Evolutionary conservation across 2,888 invertebrate genomes (phyloP), one percentile per base, ranked within the genome.

Genomic region (Lutraria lutraria): DNA sequence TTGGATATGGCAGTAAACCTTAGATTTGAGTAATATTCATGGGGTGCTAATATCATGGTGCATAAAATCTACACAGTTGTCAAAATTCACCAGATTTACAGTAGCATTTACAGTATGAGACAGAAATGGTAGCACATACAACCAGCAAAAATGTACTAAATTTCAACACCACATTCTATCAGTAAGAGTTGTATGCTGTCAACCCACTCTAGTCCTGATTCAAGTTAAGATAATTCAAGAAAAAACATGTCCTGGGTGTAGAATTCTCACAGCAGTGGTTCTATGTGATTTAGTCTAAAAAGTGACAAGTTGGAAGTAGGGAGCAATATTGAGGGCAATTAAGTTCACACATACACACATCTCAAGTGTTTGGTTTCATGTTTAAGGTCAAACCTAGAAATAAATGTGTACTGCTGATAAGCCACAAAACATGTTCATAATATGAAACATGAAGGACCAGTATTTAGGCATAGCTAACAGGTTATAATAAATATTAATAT

Each of bases 161-260:
- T 31, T 31, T 31, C 21, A 21, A 76, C 21, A 54, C 6, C 0
- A 3, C 52, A 21, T 34, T 52, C 52, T 53, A 81, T 53, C 81
- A 25, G 52, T 52, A 31, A 76, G 31, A 13, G 15, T 25, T 52
- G 54, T 53, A 53, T 53, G 53, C 81, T 52, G 52, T 81, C 81
- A 52, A 52, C 25, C 19, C 3, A 16, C n/a, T 25, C 81, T 19
- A 81, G 54, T 53, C 25, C 4, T 54, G 54, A 53, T 53, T 53
- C 53, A n/a, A 54, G 25, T 81, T 53, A 54, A 81, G 54, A 53
- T 53, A 53, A 81, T 81, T 54, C 81, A 21, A 81, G 53, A 81
- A 81, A 81, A 84, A 76, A 84, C 84, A 84, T 84, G 84, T 84
- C 84, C 52, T 76, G 84, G 84, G 84, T 84, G 72, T 84, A 76